phyloP scores from a whole-genome alignment of 2,888 invertebrate genomes.

The Lissocephala sabroskyi region DNA sequence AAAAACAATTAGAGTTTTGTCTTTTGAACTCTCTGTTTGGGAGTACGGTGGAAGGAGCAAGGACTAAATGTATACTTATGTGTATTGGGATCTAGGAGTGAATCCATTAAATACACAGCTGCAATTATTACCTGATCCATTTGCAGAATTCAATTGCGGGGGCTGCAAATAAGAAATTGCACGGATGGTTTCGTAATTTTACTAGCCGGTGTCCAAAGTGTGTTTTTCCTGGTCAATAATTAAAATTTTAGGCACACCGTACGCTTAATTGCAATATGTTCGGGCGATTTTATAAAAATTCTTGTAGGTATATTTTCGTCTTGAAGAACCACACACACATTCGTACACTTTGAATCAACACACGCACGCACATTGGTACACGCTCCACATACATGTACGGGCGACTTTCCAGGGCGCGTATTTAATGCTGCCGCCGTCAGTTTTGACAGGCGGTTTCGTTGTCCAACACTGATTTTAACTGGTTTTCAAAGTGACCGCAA shows the following conservation, averaged over 20 bases:
- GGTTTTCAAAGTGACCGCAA: too few species aligned
- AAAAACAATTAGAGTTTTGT: too few species aligned
- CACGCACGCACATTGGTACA: slow-evolving; percentile 17
- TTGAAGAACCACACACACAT: slow-evolving; percentile 47
- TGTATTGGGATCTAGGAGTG: slow-evolving; percentile 14
- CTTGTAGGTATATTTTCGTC: slow-evolving; percentile 44
- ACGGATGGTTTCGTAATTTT: background rate
- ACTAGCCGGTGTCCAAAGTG: slow-evolving; percentile 10
- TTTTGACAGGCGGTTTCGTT: too few species aligned
- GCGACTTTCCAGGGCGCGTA: slow-evolving; percentile 18
- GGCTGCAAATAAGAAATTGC: slow-evolving; percentile 32
- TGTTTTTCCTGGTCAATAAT: slow-evolving; percentile 50
- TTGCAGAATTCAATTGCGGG: slow-evolving; percentile 68
- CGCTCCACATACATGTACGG: background rate
- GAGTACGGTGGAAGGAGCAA: too few species aligned
- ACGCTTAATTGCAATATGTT: slow-evolving; percentile 36
- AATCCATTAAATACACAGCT: slow-evolving; percentile 38
- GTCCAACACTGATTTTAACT: too few species aligned
- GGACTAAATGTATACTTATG: background rate
- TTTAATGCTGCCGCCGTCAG: slow-evolving; percentile 32
- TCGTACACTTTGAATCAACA: slow-evolving; percentile 28
- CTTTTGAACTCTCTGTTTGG: too few species aligned
- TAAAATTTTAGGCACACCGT: slow-evolving; percentile 51
- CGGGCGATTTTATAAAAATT: slow-evolving; percentile 43
- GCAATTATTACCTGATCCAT: slow-evolving; percentile 84